Evolutionary conservation across 2,113 vertebrate genomes (phyloP).

Genomic region (Polypterus senegalus): DNA sequence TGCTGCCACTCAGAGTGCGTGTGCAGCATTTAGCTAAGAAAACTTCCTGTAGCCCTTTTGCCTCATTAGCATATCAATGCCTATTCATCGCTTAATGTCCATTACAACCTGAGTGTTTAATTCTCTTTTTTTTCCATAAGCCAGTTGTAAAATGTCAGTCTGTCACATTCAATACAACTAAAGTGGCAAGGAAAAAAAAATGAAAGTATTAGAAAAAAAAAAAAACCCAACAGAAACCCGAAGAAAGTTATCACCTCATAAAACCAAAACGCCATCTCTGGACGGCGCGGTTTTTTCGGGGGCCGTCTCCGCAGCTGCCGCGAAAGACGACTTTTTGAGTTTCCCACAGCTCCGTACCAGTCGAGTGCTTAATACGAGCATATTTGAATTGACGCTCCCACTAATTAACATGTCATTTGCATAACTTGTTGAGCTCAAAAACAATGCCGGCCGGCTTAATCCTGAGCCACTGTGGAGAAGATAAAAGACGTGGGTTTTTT

Average conservation of each 20-base stretch:
- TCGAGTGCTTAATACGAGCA: conserved; percentile 77
- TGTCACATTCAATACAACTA: conserved; percentile 69
- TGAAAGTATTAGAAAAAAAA: conserved; percentile 75
- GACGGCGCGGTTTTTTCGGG: conserved; percentile 53
- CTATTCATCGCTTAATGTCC: conserved; percentile 81
- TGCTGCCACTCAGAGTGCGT: conserved; percentile 66
- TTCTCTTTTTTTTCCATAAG: conserved; percentile 66
- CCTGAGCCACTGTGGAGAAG: conserved; percentile 43
- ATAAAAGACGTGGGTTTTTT: conserved; percentile 30
- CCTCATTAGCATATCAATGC: conserved; percentile 93
- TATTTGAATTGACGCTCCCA: conserved; percentile 78
- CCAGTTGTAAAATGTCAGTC: conserved; percentile 75
- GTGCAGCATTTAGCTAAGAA: conserved; percentile 67
- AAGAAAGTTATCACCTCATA: conserved; percentile 79
- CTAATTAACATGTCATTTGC: conserved; percentile 98
- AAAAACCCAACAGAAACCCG: conserved; percentile 72
- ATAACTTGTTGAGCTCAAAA: conserved; percentile 91
- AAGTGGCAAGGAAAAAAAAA: conserved; percentile 49
- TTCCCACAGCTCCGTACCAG: conserved; percentile 92
- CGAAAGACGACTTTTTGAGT: conserved; percentile 68
- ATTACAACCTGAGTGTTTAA: conserved; percentile 68
- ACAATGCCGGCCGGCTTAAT: conserved; percentile 82
- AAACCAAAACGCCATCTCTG: conserved; percentile 70
- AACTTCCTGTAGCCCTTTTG: conserved; percentile 73
- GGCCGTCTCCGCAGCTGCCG: conserved; percentile 70